A percentile compares a stretch with the other conserved stretches of the same genome.
Conservation (phyloP, 1,140 invertebrate species). For the Trichogramma pretiosum region DNA sequence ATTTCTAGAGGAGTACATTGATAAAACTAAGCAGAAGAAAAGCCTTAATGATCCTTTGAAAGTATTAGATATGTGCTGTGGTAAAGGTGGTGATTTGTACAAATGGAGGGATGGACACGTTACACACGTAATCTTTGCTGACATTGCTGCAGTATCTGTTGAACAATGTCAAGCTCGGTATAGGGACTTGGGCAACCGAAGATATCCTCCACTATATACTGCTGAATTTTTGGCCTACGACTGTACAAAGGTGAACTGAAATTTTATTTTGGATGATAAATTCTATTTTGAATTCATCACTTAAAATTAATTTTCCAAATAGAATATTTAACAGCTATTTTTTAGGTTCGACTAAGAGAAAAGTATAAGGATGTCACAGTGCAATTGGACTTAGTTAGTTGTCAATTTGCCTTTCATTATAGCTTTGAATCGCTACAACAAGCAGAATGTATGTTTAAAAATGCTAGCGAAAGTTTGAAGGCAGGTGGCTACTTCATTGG, state of each 20-base stretch:
- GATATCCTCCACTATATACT: slow-evolving; percentile 11
- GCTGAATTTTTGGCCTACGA: slow-evolving; percentile 47
- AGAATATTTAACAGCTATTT: slow-evolving; percentile 28
- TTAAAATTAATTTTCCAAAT: neutral
- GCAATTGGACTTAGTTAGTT: slow-evolving; percentile 83
- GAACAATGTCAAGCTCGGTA: slow-evolving; percentile 73
- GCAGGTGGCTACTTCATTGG: slow-evolving; percentile 94
- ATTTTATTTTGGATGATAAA: slow-evolving; percentile 9
- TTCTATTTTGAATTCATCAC: slow-evolving; percentile 7
- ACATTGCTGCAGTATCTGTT: slow-evolving; percentile 88
- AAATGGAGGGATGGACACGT: slow-evolving; percentile 89
- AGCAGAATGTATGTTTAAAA: slow-evolving; percentile 85
- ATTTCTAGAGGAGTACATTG: slow-evolving; percentile 53
- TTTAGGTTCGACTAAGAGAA: slow-evolving; percentile 58
- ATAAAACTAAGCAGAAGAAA: slow-evolving; percentile 53
- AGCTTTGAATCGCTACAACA: slow-evolving; percentile 89
- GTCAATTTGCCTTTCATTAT: slow-evolving; percentile 97
- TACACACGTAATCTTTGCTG: slow-evolving; percentile 82
- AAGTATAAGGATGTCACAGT: slow-evolving; percentile 65
- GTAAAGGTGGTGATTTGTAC: slow-evolving; percentile 93
- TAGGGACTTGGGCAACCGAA: slow-evolving; percentile 42
- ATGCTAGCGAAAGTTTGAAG: slow-evolving; percentile 80
- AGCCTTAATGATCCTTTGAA: slow-evolving; percentile 50
- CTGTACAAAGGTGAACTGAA: slow-evolving; percentile 68
- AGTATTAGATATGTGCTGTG: slow-evolving; percentile 72